Evolutionary conservation across 1,140 invertebrate genomes (phyloP), one percentile per base, ranked within the genome.

Genomic region (Drosophila miranda): DNA sequence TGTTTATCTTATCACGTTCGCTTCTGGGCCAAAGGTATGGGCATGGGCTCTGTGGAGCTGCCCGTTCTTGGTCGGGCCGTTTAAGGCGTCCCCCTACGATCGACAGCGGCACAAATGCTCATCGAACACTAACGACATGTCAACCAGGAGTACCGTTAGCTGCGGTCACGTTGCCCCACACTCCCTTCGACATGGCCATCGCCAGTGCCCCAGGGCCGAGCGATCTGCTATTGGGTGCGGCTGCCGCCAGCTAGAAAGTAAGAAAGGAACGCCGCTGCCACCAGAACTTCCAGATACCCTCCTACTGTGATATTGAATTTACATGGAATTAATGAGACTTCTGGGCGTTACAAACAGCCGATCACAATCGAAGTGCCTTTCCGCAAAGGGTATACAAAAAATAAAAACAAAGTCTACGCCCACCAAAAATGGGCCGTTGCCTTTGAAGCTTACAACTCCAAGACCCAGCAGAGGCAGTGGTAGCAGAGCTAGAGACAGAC

Each of bases 131-230:
- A 76, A 84, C 71, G 70, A 87, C 70, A 87, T 87, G 81, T 86
- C 82, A 87, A 81, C 81, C 70, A 81, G 46, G 13, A 28, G 46
- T 43, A 78, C 81, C 79, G 82, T 86, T 86, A 81, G 64, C 76
- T 84, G 80, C 62, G 80, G 80, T 84, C 80, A 80, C 63, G 76
- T 64, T 78, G 75, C 38, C 70, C 48, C 45, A 28, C 1, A 16
- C 19, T 2, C 3, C 50, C 46, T n/a, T 11, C 53, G 19, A 19
- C 19, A 19, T 19, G 19, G 19, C 19, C 44, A 45, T 19, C 61
- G 23, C 23, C 23, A 26, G 23, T 26, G 23, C 0, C 49, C 44
- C 50, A 44, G 42, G 71, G 30, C 52, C 50, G 38, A 16, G 19
- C 70, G 73, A 54, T 51, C 66, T 71, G 66, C 58, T 62, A 23